Base-by-base conservation (phyloP, 2,888 invertebrate species). In the Sericinus montela region DNA sequence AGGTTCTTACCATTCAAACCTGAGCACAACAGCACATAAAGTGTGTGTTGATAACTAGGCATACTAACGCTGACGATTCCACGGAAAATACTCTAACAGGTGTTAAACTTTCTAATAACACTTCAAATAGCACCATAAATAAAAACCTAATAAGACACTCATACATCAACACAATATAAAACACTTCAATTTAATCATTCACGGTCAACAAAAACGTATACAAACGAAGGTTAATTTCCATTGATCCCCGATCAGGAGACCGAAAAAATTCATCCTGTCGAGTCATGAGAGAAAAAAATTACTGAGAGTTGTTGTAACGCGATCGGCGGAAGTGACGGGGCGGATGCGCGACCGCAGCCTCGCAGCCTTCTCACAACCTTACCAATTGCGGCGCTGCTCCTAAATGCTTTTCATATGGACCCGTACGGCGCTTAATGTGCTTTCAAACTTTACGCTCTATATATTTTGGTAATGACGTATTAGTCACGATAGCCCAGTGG, bases 301-400 rank as follows among this genome's bases (percentile, higher is more conserved):
- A n/a, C n/a, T 60, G 62, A 57, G 54, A 57, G 59, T 48, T 59
- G 53, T 58, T n/a, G 54, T 49, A 78, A 78, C 59, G 56, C 62
- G 73, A 78, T 67, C 62, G 65, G 63, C 76, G 83, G 82, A 80
- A 75, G 63, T 63, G 55, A 52, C 52, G 58, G 56, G 63, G 75
- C 80, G 82, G 80, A 69, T 75, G 57, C 54, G 55, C 60, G 63
- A 68, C 80, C 81, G 65, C 82, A 82, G 78, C 72, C 72, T 72
- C 72, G 62, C 16, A 28, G n/a, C 40, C 45, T 15, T 34, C 40
- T 9, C 28, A 19, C 46, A 40, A 32, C 36, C 51, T 51, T 29
- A 10, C 6, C 14, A 6, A 23, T n/a, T n/a, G n/a, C n/a, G n/a
- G n/a, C n/a, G 45, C 10, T 5, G 11, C 11, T 32, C 32, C 11